These are phyloP conservation scores for Chrysocyon brachyurus DNA, from an alignment of 2,797 vertebrate species.

Conservation along the genomic window DNA sequence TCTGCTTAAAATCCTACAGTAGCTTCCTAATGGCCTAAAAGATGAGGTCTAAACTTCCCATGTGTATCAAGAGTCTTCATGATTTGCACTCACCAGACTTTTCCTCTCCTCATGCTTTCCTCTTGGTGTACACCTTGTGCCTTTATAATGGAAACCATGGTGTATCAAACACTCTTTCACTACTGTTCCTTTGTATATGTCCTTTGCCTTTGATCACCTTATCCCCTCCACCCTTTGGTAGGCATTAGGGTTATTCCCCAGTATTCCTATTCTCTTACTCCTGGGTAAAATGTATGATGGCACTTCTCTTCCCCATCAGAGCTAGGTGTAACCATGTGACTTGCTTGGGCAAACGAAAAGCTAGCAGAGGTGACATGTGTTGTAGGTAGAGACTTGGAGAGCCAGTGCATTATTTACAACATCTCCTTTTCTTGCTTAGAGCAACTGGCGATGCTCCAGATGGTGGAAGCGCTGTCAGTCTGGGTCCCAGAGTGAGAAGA, in stretches of 20 bases:
- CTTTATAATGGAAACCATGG: not conserved
- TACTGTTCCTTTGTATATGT: not conserved
- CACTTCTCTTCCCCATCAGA: not conserved
- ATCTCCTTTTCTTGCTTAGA: not conserved
- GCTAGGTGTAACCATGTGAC: not conserved
- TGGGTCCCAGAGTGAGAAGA: not conserved
- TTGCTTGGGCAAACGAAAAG: slow-evolving; percentile 1
- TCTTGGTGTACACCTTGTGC: not conserved
- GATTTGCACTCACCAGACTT: not conserved
- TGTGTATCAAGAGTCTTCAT: not conserved
- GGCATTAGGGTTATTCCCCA: not conserved
- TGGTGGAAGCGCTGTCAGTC: not conserved
- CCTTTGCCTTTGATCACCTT: not conserved
- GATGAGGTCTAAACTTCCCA: not conserved
- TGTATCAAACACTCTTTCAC: not conserved
- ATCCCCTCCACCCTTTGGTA: not conserved
- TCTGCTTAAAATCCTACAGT: not conserved
- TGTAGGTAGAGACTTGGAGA: not conserved
- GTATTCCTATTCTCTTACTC: not conserved
- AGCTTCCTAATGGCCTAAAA: not conserved
- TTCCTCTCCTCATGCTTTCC: not conserved
- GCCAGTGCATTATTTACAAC: not conserved
- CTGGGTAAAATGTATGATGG: not conserved
- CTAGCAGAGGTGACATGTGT: not conserved
- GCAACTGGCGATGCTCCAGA: no score